Evolutionary conservation across 1,140 invertebrate species (phyloP), one percentile per base, ranked within the genome.

Genomic region (Drosophila subobscura): DNA sequence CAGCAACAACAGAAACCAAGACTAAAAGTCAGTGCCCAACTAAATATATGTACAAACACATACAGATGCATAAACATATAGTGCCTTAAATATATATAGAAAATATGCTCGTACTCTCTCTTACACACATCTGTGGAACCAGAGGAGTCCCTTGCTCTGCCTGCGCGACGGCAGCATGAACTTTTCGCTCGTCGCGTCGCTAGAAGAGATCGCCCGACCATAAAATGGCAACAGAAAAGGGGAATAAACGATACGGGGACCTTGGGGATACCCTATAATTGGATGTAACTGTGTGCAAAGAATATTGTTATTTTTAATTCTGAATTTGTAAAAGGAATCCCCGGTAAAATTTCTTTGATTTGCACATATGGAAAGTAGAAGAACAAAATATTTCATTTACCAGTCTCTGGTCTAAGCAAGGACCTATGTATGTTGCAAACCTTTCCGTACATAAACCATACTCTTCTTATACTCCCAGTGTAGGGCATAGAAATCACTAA

Each of bases 21-120:
- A 77, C 79, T 72, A 84, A 83, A 12, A 84, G 79, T 84, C 75
- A 79, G 79, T 84, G 79, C 46, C 79, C 79, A 84, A 84, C 79
- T 84, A 73, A 74, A 73, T 65, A 73, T 73, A 20, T 47, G 25
- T 42, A 59, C 42, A 27, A 16, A 23, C 42, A 27, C 23, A 23
- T 52, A 27, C 44, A 1, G 51, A 8, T 25, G 44, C 29, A 14
- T 49, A n/a, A 44, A 57, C 33, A 20, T 51, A 33, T 37, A 37
- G 33, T 52, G 14, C n/a, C 16, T 20, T 20, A 20, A 22, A 37
- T 40, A 37, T 37, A 37, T 37, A 37, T 37, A 37, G 10, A 37
- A 37, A 37, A 37, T 10, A 37, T 37, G 33, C 33, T 37, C 33
- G 33, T 12, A 12, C 33, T 37, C 33, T 12, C 33, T 37, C 33